Conservation (phyloP, 2,888 invertebrate species). For the Psylliodes chrysocephalus region DNA sequence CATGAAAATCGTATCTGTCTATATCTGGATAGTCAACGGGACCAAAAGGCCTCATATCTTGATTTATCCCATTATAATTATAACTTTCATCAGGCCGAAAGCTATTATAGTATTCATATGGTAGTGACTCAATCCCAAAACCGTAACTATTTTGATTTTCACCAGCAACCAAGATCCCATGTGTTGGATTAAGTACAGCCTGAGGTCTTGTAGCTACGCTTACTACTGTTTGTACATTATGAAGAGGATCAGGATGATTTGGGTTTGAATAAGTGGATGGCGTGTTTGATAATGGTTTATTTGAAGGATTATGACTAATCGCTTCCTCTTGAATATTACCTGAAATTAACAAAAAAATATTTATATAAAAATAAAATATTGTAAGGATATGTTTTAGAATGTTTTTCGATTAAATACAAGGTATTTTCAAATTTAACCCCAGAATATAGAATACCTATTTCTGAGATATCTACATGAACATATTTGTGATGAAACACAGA, state of each 20-base stretch:
- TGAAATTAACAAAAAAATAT: not conserved
- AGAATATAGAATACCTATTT: too few relatives aligned
- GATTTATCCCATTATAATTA: not conserved
- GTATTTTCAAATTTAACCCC: too few relatives aligned
- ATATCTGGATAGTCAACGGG: constrained; percentile 7
- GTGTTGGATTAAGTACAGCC: constrained; percentile 51
- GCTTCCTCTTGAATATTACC: not conserved
- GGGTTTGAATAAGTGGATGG: constrained; percentile 30
- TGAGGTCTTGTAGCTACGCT: constrained; percentile 54
- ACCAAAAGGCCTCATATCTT: not conserved
- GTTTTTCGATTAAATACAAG: too few relatives aligned
- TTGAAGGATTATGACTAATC: not conserved
- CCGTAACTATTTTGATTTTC: constrained; percentile 10
- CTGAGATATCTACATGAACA: too few relatives aligned
- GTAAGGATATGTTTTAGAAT: too few relatives aligned
- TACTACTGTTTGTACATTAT: constrained; percentile 53
- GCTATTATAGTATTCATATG: not conserved
- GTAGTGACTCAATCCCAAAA: not conserved
- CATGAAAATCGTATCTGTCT: constrained; percentile 7
- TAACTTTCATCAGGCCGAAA: not conserved
- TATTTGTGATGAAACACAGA: too few relatives aligned
- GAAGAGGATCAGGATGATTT: constrained; percentile 24
- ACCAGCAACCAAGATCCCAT: constrained; percentile 52
- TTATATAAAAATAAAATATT: too few relatives aligned
- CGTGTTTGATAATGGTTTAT: constrained; percentile 1